phyloP scores from a whole-genome alignment of 2,113 vertebrate genomes.

The Proterorhinus semilunaris region DNA sequence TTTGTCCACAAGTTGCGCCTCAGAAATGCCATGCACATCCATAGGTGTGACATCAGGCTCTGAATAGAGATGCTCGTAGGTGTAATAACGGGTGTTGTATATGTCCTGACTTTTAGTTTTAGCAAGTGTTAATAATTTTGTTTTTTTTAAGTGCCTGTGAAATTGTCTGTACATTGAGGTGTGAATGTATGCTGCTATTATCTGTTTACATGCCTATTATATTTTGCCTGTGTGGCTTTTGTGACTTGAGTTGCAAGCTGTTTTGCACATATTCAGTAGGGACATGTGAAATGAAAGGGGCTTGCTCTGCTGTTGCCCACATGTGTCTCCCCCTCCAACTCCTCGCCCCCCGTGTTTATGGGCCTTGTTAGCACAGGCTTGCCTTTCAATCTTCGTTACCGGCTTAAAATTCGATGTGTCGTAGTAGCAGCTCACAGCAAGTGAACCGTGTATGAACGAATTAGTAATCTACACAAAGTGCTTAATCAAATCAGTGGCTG shows the following conservation, averaged over 20 bases:
- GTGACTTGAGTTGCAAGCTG: constrained; percentile 11
- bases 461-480: constrained; percentile 79
- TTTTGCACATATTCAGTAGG: constrained; percentile 29
- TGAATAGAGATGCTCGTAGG: constrained; percentile 37
- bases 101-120: constrained; percentile 32
- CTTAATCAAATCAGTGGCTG: constrained; percentile 75
- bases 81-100: constrained; percentile 40
- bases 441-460: constrained; percentile 82
- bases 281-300: constrained; percentile 79
- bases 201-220: constrained; percentile 28
- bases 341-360: constrained; percentile 80
- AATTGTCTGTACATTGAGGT: constrained; percentile 40
- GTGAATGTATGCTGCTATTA: constrained; percentile 26
- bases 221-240: constrained; percentile 16
- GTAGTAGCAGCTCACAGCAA: constrained; percentile 88
- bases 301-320: constrained; percentile 80
- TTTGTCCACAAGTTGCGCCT: neutral
- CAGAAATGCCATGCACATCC: constrained; percentile 21
- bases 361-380: constrained; percentile 84
- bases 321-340: constrained; percentile 77
- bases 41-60: constrained; percentile 41
- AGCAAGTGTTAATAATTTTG: constrained; percentile 38
- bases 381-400: constrained; percentile 92
- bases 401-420: constrained; percentile 92
- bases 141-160: constrained; percentile 24